phyloP scores from a whole-genome alignment of 2,113 vertebrate species.

The Melierax canorus region DNA sequence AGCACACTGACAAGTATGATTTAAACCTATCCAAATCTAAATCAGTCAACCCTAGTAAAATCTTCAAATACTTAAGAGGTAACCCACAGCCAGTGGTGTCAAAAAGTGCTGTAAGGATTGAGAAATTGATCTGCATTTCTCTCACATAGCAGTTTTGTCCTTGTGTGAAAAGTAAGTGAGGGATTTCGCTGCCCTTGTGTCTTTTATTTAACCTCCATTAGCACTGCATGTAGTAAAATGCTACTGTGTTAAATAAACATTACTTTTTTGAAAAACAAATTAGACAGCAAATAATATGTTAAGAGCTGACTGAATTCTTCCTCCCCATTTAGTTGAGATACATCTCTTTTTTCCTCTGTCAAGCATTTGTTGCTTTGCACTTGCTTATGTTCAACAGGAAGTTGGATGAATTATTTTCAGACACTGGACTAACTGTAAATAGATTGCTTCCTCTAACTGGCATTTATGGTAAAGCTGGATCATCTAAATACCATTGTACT shows the following conservation, averaged over 20 bases:
- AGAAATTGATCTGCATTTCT: slow-evolving; percentile 57
- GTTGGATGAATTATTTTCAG: neutral
- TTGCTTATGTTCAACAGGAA: neutral
- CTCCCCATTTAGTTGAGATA: neutral
- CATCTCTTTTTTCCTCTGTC: neutral
- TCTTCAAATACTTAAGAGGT: slow-evolving; percentile 51
- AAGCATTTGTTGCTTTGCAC: neutral
- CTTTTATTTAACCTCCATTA: slow-evolving; percentile 72
- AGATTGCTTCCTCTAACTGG: neutral
- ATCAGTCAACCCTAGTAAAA: slow-evolving; percentile 44
- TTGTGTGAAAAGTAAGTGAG: slow-evolving; percentile 45
- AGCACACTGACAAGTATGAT: slow-evolving; percentile 55
- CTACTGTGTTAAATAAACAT: slow-evolving; percentile 62
- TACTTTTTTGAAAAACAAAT: slow-evolving; percentile 62
- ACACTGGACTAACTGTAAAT: neutral
- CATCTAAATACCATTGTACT: neutral
- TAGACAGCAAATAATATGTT: slow-evolving; percentile 29
- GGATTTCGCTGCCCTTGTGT: slow-evolving; percentile 57
- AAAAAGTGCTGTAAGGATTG: slow-evolving; percentile 44
- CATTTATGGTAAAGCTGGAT: neutral
- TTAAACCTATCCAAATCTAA: slow-evolving; percentile 66
- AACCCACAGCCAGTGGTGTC: slow-evolving; percentile 38
- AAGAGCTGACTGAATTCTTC: neutral
- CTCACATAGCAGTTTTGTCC: slow-evolving; percentile 47
- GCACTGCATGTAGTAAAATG: slow-evolving; percentile 50